These are phyloP conservation scores for Oxyura jamaicensis DNA, from an alignment of 2,113 vertebrate species.

Conservation along the genomic window DNA sequence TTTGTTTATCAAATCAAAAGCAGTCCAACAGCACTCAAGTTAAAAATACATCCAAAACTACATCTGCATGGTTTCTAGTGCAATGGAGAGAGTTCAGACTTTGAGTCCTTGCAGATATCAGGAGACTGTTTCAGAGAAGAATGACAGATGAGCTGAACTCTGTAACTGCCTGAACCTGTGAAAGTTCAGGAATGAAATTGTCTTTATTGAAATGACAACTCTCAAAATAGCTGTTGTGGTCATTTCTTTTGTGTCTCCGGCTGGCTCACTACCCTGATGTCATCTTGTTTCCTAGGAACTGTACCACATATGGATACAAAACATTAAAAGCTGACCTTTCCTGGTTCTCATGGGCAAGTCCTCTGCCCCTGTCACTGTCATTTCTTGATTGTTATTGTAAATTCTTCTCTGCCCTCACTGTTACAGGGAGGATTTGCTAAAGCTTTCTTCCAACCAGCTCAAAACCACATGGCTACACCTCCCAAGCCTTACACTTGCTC, in stretches of 20 bases:
- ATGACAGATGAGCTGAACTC: neutral
- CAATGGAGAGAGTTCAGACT: neutral
- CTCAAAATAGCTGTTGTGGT: neutral
- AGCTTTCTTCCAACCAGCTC: neutral
- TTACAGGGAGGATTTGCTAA: neutral
- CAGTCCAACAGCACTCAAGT: neutral
- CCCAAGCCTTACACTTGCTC: neutral
- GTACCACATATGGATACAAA: neutral
- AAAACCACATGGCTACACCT: neutral
- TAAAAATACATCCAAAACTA: neutral
- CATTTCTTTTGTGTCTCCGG: neutral
- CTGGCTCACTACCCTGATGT: neutral
- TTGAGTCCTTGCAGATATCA: neutral
- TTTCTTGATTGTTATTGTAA: neutral
- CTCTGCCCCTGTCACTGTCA: neutral
- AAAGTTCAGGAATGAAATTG: neutral
- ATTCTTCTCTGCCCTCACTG: neutral
- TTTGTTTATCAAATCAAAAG: neutral
- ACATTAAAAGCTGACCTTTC: neutral
- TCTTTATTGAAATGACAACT: neutral
- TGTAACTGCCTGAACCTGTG: neutral
- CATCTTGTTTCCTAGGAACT: neutral
- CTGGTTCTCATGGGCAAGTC: neutral
- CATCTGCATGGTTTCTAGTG: neutral
- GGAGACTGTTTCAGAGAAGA: neutral